Percentiles rank a stretch among this genome's conserved stretches.
Evolutionary conservation across 2,113 vertebrate species (phyloP).

Genomic region (Girardinichthys multiradiatus): DNA sequence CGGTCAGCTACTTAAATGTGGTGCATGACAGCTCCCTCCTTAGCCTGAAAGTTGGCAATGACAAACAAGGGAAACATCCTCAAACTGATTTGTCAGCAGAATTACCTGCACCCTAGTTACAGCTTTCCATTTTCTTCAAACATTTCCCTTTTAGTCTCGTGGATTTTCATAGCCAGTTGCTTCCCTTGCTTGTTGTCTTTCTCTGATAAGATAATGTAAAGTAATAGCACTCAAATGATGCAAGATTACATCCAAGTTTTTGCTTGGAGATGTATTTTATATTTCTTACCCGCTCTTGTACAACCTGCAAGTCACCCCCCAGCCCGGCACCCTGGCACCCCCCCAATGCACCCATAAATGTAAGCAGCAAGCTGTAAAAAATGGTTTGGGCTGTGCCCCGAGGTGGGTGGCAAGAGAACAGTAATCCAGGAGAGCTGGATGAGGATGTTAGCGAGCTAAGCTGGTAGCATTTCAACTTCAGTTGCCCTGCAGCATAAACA

Average conservation of each 20-base stretch:
- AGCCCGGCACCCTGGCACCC: background rate
- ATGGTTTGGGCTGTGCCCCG: conserved; percentile 22
- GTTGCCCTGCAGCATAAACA: conserved; percentile 47
- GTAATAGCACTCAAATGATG: conserved; percentile 26
- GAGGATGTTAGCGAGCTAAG: conserved; percentile 13
- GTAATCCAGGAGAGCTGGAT: conserved; percentile 18
- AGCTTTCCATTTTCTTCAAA: conserved; percentile 14
- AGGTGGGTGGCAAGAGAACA: conserved; percentile 6
- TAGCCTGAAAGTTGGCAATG: conserved; percentile 18
- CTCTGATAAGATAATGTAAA: conserved; percentile 44
- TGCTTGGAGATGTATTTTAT: background rate
- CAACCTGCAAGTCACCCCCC: background rate
- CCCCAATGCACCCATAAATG: conserved; percentile 25
- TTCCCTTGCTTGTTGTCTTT: conserved; percentile 12
- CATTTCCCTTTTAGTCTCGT: background rate
- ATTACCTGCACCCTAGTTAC: conserved; percentile 41
- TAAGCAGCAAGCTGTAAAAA: conserved; percentile 31
- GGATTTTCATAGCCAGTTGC: conserved; percentile 17
- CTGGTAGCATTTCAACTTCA: conserved; percentile 14
- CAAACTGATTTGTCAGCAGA: conserved; percentile 48
- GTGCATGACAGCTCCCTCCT: background rate
- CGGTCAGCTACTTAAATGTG: conserved; percentile 14
- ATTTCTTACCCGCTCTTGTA: background rate
- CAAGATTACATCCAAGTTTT: conserved; percentile 17
- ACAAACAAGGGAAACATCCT: conserved; percentile 47